Conservation (phyloP, 2,113 vertebrate species). For the Eptatretus burgeri region DNA sequence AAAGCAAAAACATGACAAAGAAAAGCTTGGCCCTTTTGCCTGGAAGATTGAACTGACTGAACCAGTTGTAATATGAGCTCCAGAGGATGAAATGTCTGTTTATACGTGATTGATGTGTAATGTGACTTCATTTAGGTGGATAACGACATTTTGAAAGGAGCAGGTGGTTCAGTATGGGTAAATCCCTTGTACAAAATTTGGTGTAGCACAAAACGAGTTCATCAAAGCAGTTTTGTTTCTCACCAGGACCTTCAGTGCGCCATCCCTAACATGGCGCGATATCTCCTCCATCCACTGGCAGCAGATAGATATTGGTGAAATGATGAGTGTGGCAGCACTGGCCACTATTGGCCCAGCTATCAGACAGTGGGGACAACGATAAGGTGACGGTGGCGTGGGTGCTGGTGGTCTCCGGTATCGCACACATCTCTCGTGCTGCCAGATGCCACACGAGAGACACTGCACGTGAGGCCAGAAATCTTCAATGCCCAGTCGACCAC, state of each 20-base stretch:
- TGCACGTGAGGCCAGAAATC: constrained; percentile 78
- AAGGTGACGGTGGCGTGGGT: constrained; percentile 18
- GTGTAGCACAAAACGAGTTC: neutral
- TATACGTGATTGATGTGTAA: too few relatives aligned
- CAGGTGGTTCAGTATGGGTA: too few relatives aligned
- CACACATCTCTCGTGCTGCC: constrained; percentile 82
- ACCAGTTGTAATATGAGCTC: too few relatives aligned
- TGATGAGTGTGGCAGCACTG: constrained; percentile 69
- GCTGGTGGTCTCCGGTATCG: constrained; percentile 28
- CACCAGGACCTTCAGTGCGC: constrained; percentile 64
- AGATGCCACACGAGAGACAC: constrained; percentile 67
- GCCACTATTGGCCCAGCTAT: constrained; percentile 78
- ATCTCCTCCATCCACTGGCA: constrained; percentile 98
- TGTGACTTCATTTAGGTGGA: too few relatives aligned
- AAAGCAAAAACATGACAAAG: too few relatives aligned
- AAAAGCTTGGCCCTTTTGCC: too few relatives aligned
- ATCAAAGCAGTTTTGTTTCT: constrained; percentile 11
- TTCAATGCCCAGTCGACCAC: constrained; percentile 44
- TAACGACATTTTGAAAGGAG: too few relatives aligned
- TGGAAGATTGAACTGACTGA: too few relatives aligned
- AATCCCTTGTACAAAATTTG: too few relatives aligned
- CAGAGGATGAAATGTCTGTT: too few relatives aligned
- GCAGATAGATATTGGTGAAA: constrained; percentile 90
- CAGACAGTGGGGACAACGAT: constrained; percentile 88
- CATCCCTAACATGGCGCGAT: constrained; percentile 55